These are phyloP conservation scores for Cliona cf. orientalis DNA, from an alignment of 37 sponge, comb jelly and placozoan genomes.

Conservation along the genomic window DNA sequence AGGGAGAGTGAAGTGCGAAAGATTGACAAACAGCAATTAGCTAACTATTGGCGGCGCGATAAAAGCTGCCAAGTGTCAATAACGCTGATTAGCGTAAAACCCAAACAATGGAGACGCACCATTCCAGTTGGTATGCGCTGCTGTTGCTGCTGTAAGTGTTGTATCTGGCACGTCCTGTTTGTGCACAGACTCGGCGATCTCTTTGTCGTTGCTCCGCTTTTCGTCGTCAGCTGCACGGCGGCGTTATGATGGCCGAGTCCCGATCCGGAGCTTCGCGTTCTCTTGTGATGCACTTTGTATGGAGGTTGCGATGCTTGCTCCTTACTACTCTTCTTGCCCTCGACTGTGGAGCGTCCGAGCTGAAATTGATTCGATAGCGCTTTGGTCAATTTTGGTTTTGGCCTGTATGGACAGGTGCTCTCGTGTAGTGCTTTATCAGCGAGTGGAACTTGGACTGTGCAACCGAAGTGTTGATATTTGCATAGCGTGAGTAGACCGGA, in stretches of 20 bases:
- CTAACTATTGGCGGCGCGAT: too few species aligned
- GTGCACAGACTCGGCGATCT: background rate
- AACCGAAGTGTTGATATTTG: slow-evolving; percentile 53
- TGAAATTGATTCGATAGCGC: too few species aligned
- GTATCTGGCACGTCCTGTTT: too few species aligned
- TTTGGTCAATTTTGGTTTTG: background rate
- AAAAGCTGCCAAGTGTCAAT: too few species aligned
- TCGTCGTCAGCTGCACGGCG: too few species aligned
- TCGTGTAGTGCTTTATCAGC: slow-evolving; percentile 68
- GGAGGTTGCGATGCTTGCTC: background rate
- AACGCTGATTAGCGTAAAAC: too few species aligned
- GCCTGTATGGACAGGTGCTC: slow-evolving; percentile 44
- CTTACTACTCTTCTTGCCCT: background rate
- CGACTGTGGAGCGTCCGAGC: too few species aligned
- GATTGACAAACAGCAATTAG: background rate
- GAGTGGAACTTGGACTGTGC: slow-evolving; percentile 39
- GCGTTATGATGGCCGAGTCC: background rate
- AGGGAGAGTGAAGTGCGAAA: background rate
- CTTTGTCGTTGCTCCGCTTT: background rate
- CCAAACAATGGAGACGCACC: too few species aligned
- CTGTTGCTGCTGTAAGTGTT: too few species aligned
- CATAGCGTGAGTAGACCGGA: slow-evolving; percentile 57
- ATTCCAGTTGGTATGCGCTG: too few species aligned
- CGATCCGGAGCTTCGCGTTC: background rate
- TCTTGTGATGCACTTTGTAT: background rate